Evolutionary conservation across 1,140 invertebrate species (phyloP).

Genomic region (Parasteatoda tepidariorum): DNA sequence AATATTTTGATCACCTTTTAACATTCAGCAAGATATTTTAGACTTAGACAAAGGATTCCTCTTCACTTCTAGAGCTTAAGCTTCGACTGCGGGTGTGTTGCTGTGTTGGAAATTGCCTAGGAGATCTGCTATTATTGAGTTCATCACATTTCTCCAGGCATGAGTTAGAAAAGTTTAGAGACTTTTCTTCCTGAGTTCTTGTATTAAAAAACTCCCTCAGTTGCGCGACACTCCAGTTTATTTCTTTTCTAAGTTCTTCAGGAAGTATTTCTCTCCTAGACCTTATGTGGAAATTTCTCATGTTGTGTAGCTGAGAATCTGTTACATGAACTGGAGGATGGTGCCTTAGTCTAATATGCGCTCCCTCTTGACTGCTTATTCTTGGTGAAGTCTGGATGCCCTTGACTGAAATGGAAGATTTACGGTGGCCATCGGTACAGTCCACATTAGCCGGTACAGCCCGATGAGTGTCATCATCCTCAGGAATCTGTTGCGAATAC

Average conservation of each 20-base stretch:
- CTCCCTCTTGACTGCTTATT: constrained; percentile 1
- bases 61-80: constrained; percentile 44
- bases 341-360: constrained; percentile 38
- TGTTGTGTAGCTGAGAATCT: constrained; percentile 35
- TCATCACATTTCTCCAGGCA: constrained; percentile 33
- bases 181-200: neutral
- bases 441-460: constrained; percentile 62
- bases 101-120: neutral
- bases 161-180: neutral
- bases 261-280: constrained; percentile 44
- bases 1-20: neutral
- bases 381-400: constrained; percentile 28
- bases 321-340: constrained; percentile 58
- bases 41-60: constrained; percentile 59
- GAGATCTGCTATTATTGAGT: neutral
- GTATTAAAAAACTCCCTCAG: constrained; percentile 66
- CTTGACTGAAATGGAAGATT: constrained; percentile 48
- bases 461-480: constrained; percentile 58
- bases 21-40: constrained; percentile 20
- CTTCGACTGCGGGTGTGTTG: constrained; percentile 50
- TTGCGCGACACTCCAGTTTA: constrained; percentile 69
- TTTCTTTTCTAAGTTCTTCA: constrained; percentile 65
- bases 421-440: constrained; percentile 22
- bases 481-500: constrained; percentile 65
- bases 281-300: constrained; percentile 47